Conservation (phyloP, 2,797 vertebrate genomes). For the Scarus forsteni region DNA sequence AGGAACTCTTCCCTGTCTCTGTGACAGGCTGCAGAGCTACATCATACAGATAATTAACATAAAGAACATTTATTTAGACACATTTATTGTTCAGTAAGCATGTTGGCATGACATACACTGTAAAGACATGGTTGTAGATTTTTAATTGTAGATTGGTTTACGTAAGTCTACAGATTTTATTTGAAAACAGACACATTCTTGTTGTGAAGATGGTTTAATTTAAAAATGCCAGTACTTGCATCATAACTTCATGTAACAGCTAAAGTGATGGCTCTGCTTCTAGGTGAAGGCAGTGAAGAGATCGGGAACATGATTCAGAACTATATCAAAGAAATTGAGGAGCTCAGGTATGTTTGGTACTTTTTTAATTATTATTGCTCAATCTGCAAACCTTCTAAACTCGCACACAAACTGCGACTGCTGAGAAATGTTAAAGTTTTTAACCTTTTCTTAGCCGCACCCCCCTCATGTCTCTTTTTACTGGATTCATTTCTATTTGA, state of each 20-base stretch:
- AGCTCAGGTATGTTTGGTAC: constrained; percentile 87
- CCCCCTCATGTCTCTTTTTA: too few relatives aligned
- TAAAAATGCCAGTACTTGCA: too few relatives aligned
- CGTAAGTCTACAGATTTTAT: too few relatives aligned
- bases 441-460: too few relatives aligned
- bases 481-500: too few relatives aligned
- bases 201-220: too few relatives aligned
- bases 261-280: constrained; percentile 19
- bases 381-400: background rate
- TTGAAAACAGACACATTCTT: too few relatives aligned
- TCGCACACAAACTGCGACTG: background rate
- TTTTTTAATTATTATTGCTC: background rate
- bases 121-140: too few relatives aligned
- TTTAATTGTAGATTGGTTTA: too few relatives aligned
- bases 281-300: constrained; percentile 96
- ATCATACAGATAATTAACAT: background rate
- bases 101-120: too few relatives aligned
- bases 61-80: background rate
- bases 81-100: background rate
- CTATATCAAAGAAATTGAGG: constrained; percentile 99
- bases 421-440: too few relatives aligned
- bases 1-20: background rate
- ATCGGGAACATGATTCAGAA: constrained; percentile 98
- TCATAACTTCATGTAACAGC: background rate
- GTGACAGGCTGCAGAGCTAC: background rate